phyloP scores from a whole-genome alignment of 2,113 vertebrate genomes.

The Ursus arctos region DNA sequence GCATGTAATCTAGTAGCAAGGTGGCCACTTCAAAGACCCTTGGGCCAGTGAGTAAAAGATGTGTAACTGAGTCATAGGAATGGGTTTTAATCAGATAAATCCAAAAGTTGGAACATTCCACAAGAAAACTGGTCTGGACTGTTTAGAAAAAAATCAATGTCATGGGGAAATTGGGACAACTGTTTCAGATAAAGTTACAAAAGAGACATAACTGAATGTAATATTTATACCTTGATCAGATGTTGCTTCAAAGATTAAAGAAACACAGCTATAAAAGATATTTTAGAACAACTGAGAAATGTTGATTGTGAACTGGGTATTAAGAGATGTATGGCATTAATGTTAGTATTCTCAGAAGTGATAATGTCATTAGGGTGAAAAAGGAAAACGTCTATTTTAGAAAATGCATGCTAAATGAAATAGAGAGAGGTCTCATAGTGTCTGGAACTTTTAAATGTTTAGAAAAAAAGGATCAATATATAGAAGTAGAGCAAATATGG shows the following conservation, averaged over 20 bases:
- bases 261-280: background rate
- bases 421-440: background rate
- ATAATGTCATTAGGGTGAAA: background rate
- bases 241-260: constrained; percentile 1
- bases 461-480: background rate
- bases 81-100: background rate
- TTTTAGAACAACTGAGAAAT: background rate
- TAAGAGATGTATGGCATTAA: background rate
- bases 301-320: background rate
- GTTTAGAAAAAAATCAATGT: background rate
- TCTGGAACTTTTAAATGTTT: background rate
- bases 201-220: background rate
- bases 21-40: background rate
- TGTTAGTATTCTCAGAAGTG: background rate
- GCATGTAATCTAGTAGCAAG: background rate
- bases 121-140: background rate
- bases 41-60: background rate
- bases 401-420: background rate
- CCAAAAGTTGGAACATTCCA: background rate
- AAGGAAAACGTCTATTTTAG: background rate
- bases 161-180: background rate
- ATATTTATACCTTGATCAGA: background rate
- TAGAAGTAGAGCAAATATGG: background rate
- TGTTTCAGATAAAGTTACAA: background rate
- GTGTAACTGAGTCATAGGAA: background rate